Evolutionary conservation across 2,113 vertebrate species (phyloP).

Genomic region (Notiomystis cincta): DNA sequence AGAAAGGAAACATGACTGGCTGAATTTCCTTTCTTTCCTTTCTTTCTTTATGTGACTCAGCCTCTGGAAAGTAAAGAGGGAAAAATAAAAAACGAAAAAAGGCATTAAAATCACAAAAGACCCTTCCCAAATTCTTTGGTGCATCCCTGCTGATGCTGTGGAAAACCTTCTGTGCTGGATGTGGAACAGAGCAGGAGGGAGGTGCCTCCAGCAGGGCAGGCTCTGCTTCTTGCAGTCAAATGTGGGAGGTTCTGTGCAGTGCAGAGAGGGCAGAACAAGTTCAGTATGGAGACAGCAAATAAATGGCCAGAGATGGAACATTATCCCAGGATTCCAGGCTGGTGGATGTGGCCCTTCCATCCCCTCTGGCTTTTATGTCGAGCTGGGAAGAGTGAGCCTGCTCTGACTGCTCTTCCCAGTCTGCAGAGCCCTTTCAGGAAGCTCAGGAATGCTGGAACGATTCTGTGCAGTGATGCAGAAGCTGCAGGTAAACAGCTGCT

Average conservation of each 20-base stretch:
- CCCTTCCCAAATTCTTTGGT: background rate
- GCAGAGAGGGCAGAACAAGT: background rate
- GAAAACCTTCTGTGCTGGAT: background rate
- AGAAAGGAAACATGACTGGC: background rate
- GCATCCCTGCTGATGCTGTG: background rate
- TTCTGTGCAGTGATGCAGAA: background rate
- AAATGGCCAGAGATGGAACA: background rate
- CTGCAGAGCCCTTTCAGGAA: background rate
- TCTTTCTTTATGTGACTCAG: background rate
- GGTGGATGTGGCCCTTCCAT: background rate
- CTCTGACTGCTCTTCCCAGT: accelerated
- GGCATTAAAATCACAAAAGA: background rate
- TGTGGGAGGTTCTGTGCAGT: background rate
- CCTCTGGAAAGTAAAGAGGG: background rate
- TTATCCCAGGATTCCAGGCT: background rate
- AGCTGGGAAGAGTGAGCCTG: accelerated
- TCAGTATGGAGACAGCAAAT: background rate
- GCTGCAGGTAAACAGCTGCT: background rate
- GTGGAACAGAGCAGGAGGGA: background rate
- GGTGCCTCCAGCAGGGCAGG: background rate
- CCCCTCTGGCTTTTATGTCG: background rate
- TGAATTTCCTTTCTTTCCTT: background rate
- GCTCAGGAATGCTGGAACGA: background rate
- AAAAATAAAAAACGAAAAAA: background rate
- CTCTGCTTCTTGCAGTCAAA: background rate